A percentile compares a stretch with the other conserved stretches of the same genome.
Conservation (phyloP, 2,113 vertebrate species). For the Tetrax tetrax region DNA sequence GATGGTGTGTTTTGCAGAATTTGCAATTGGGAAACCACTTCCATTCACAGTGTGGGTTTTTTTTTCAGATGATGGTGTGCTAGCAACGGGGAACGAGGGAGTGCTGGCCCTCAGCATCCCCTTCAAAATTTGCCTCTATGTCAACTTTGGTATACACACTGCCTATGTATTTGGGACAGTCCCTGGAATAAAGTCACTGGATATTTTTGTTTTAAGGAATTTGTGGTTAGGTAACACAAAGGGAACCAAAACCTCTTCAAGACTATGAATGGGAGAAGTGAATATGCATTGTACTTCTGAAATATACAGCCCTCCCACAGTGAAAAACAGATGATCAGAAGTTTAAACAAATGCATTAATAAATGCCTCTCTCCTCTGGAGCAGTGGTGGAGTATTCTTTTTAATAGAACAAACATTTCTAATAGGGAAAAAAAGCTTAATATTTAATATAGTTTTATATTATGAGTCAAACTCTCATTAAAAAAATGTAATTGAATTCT, state of each 20-base stretch:
- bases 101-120: too few relatives aligned
- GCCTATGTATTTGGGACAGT: not conserved
- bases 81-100: rapidly evolving
- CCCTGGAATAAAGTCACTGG: not conserved
- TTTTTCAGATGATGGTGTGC: not conserved
- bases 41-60: not conserved
- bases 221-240: not conserved
- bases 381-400: not conserved
- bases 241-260: not conserved
- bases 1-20: not conserved
- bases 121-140: not conserved
- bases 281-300: not conserved
- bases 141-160: not conserved
- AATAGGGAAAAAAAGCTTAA: not conserved
- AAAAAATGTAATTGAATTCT: not conserved
- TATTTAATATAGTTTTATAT: not conserved
- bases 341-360: not conserved
- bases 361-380: not conserved
- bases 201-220: not conserved
- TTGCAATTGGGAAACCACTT: not conserved
- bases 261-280: not conserved
- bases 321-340: not conserved
- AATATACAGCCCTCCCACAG: not conserved
- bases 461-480: not conserved
- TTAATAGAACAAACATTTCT: not conserved